Percentiles rank a stretch among this genome's conserved stretches.
phyloP scores from a whole-genome alignment of 2,888 invertebrate genomes.

The Cephus nigrinus region DNA sequence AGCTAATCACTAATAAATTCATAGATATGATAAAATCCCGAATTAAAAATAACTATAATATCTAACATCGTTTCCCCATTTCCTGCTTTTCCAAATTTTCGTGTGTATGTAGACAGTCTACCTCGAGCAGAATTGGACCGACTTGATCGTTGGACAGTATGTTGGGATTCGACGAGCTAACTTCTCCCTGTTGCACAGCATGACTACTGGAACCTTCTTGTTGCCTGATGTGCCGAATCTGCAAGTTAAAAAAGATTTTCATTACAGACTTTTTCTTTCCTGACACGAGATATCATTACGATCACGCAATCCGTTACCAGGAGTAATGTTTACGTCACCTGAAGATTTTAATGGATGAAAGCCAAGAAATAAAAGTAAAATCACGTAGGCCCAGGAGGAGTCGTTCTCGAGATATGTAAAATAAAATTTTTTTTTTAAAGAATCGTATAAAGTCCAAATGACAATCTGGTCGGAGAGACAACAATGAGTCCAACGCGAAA shows the following conservation, averaged over 20 bases:
- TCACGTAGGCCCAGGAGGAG: neutral
- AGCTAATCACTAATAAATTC: neutral
- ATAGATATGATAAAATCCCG: neutral
- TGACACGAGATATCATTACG: neutral
- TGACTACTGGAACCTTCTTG: slow-evolving; percentile 68
- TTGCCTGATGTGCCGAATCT: slow-evolving; percentile 80
- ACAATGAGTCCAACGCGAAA: neutral
- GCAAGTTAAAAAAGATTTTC: slow-evolving; percentile 23
- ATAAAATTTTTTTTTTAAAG: neutral
- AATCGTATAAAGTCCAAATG: neutral
- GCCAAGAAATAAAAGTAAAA: neutral
- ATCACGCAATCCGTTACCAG: neutral
- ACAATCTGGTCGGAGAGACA: neutral
- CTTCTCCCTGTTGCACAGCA: slow-evolving; percentile 96
- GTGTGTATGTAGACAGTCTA: slow-evolving; percentile 50
- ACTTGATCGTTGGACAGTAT: slow-evolving; percentile 78
- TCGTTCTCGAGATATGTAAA: neutral
- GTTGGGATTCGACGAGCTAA: slow-evolving; percentile 90
- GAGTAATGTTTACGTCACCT: neutral
- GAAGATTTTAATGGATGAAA: neutral
- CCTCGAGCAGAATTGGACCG: slow-evolving; percentile 79
- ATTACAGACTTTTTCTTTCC: neutral
- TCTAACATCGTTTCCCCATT: neutral
- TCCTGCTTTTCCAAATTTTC: neutral
- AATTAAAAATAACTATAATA: neutral